These are phyloP conservation scores for Pseudochirops cupreus DNA, from an alignment of 2,797 vertebrate genomes.

Conservation along the genomic window DNA sequence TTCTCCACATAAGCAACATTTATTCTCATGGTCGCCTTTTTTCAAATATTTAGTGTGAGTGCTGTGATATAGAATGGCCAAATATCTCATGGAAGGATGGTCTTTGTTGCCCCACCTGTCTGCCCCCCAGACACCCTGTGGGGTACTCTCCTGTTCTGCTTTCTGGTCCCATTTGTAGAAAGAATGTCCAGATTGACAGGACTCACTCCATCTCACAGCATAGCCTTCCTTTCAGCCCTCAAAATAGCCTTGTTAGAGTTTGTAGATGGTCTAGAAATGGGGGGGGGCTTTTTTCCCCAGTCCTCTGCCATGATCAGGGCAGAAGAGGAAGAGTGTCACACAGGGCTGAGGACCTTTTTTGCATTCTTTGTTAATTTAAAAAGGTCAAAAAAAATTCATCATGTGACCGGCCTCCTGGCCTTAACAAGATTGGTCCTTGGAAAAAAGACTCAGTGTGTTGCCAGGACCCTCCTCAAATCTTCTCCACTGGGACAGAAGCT, in stretches of 20 bases:
- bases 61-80: not conserved
- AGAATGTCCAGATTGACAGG: not conserved
- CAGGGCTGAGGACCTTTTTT: not conserved
- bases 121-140: too few relatives aligned
- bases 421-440: not conserved
- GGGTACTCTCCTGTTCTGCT: not conserved
- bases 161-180: not conserved
- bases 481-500: too few relatives aligned
- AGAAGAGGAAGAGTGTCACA: not conserved
- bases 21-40: not conserved
- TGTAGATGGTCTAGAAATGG: not conserved
- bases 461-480: not conserved
- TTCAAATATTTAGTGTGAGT: too few relatives aligned
- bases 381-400: not conserved
- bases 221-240: not conserved
- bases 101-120: not conserved
- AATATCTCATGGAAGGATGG: not conserved
- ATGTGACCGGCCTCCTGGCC: too few relatives aligned
- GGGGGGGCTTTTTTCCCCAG: not conserved
- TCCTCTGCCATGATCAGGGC: too few relatives aligned
- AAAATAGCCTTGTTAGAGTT: not conserved
- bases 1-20: not conserved
- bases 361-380: not conserved
- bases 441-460: not conserved
- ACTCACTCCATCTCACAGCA: not conserved